Percentiles rank a stretch among this genome's conserved stretches.
phyloP scores from a whole-genome alignment of 2,113 vertebrate genomes.

The Colius striatus region DNA sequence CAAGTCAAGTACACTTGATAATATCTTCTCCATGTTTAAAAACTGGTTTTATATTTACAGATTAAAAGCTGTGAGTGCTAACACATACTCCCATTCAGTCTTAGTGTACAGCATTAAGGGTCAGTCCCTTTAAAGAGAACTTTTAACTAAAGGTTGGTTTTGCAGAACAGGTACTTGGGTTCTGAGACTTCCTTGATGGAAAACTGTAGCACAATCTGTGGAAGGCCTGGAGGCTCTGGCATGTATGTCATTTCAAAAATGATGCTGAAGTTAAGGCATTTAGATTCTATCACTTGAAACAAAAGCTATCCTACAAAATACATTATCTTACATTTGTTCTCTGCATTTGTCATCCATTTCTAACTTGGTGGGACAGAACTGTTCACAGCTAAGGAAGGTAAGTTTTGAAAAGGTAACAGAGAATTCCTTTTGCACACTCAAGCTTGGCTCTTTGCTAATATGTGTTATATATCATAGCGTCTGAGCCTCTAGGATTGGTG shows the following conservation, averaged over 20 bases:
- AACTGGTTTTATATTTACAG: neutral
- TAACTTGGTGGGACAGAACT: neutral
- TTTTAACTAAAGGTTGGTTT: neutral
- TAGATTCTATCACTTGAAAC: neutral
- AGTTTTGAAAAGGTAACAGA: neutral
- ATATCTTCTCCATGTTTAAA: neutral
- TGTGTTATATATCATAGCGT: neutral
- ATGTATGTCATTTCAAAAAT: neutral
- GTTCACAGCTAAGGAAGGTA: neutral
- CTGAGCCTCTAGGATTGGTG: neutral
- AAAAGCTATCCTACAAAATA: neutral
- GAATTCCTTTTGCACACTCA: neutral
- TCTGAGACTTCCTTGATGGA: neutral
- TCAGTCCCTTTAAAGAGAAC: neutral
- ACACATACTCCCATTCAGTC: neutral
- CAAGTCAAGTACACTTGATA: neutral
- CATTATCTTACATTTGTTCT: neutral
- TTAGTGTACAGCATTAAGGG: neutral
- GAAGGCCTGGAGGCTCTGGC: neutral
- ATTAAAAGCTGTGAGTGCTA: neutral
- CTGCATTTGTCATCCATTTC: neutral
- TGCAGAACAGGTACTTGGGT: neutral
- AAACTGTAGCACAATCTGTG: neutral
- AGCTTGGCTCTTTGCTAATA: neutral
- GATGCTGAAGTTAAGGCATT: neutral